Conservation (phyloP, 2,888 invertebrate species). For the Sisyra terminalis region DNA sequence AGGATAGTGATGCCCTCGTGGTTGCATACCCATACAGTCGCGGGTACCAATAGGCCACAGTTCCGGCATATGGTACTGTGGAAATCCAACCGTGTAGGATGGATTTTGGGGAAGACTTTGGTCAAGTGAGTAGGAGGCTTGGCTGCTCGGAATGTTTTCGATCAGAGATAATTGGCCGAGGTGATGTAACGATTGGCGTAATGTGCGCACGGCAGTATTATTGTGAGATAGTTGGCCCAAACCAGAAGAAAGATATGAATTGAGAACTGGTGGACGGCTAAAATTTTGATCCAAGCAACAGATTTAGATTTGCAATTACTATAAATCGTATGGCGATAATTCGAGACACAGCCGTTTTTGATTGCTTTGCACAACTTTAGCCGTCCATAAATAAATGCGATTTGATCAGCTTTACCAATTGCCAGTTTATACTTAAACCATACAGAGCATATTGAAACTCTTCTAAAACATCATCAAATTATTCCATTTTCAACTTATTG, state of each 20-base stretch:
- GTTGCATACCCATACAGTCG: too few species aligned
- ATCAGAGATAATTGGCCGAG: neutral
- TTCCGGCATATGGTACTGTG: neutral
- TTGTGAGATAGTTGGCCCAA: slow-evolving; percentile 4
- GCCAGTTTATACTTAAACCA: neutral
- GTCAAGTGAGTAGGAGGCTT: too few species aligned
- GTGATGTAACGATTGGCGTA: neutral
- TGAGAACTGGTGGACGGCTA: slow-evolving; percentile 24
- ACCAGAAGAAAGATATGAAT: slow-evolving; percentile 19
- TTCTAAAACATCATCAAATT: too few species aligned
- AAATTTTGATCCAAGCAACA: slow-evolving; percentile 13
- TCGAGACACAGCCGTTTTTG: neutral
- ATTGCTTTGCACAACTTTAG: slow-evolving; percentile 5
- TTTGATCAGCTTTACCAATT: slow-evolving; percentile 1
- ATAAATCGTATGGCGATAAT: neutral
- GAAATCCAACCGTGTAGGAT: neutral
- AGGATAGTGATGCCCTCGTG: too few species aligned
- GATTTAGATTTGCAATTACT: neutral
- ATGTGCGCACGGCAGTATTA: neutral
- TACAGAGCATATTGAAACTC: too few species aligned
- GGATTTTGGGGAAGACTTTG: too few species aligned
- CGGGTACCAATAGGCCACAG: neutral
- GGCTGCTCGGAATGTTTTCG: too few species aligned
- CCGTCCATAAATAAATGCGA: slow-evolving; percentile 8
- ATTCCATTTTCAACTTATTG: too few species aligned